Conservation (phyloP, 1,140 invertebrate genomes). For the Reticulitermes speratus region DNA sequence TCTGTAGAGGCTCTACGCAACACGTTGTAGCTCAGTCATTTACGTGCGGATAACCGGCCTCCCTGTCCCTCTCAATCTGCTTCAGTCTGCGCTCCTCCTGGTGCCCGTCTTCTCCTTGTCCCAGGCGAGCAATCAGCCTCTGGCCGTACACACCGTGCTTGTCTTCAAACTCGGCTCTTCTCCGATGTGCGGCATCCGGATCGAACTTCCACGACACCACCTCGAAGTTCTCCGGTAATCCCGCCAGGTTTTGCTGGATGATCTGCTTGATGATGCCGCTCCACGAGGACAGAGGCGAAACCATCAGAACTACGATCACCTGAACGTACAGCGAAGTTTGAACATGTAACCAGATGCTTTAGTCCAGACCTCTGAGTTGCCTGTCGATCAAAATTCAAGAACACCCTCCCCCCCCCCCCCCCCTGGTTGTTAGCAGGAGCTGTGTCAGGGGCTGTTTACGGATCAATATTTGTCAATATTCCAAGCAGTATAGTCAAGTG, state of each 20-base stretch:
- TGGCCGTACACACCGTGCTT: constrained; percentile 37
- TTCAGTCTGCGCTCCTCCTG: constrained; percentile 31
- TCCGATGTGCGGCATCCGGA: constrained; percentile 35
- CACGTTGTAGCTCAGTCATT: neutral
- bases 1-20: neutral
- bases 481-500: too few relatives aligned
- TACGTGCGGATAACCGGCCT: neutral
- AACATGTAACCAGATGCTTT: too few relatives aligned
- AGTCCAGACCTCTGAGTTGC: too few relatives aligned
- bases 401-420: too few relatives aligned
- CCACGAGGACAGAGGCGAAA: neutral
- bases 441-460: too few relatives aligned
- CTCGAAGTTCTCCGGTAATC: neutral
- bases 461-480: too few relatives aligned
- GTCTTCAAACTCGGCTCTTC: constrained; percentile 37
- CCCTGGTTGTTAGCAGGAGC: too few relatives aligned
- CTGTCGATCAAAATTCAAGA: too few relatives aligned
- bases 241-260: neutral
- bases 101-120: constrained; percentile 38
- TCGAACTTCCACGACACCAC: constrained; percentile 9
- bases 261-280: neutral
- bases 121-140: constrained; percentile 37
- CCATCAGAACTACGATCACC: neutral
- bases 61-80: neutral
- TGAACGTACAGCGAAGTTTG: neutral